Conservation (phyloP, 2,113 vertebrate genomes). For the Columba janthina region DNA sequence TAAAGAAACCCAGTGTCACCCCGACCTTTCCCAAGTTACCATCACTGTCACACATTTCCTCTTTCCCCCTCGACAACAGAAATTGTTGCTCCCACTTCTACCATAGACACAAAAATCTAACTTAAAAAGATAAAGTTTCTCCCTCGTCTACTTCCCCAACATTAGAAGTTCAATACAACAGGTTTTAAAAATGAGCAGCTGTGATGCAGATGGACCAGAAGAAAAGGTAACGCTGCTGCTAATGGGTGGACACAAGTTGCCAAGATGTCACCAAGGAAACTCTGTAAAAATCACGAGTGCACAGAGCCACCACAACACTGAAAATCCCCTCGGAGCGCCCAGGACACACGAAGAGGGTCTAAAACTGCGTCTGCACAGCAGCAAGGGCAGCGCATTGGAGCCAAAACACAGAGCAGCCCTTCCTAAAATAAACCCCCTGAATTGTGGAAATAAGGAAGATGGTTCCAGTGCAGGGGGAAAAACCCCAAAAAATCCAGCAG, state of each 20-base stretch:
- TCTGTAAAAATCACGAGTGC: not conserved
- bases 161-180: not conserved
- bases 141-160: not conserved
- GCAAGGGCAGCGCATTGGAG: fast-evolving
- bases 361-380: fast-evolving
- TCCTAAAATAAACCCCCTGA: not conserved
- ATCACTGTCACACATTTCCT: not conserved
- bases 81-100: not conserved
- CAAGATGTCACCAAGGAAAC: not conserved
- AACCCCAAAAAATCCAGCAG: not conserved
- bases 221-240: not conserved
- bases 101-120: fast-evolving
- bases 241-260: not conserved
- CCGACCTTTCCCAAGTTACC: not conserved
- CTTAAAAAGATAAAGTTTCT: fast-evolving
- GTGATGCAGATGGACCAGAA: not conserved
- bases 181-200: not conserved
- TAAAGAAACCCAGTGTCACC: not conserved
- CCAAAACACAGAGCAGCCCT: not conserved
- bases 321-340: not conserved
- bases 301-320: no score
- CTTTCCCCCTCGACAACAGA: not conserved
- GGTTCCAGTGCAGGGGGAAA: fast-evolving
- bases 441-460: not conserved
- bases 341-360: not conserved